phyloP scores from a whole-genome alignment of 2,113 vertebrate species.

The Miniopterus natalensis region DNA sequence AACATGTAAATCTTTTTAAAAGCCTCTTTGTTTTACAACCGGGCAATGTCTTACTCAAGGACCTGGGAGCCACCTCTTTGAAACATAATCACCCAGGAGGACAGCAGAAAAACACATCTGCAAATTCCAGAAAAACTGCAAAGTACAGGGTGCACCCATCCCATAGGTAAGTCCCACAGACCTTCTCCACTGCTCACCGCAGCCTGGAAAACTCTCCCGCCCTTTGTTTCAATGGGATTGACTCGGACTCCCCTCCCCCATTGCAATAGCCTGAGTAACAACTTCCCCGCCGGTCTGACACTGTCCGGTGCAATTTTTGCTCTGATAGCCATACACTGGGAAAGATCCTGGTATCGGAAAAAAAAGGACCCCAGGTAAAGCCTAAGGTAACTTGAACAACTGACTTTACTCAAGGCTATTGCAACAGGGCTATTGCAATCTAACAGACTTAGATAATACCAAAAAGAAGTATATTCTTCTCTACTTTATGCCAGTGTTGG shows the following conservation, averaged over 20 bases:
- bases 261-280: not conserved
- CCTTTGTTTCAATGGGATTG: not conserved
- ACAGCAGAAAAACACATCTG: not conserved
- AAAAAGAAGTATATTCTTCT: not conserved
- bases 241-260: not conserved
- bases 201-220: not conserved
- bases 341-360: not conserved
- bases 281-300: not conserved
- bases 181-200: not conserved
- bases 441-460: not conserved
- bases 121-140: not conserved
- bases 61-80: not conserved
- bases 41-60: not conserved
- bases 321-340: not conserved
- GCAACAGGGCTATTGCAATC: not conserved
- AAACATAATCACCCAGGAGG: not conserved
- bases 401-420: not conserved
- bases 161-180: not conserved
- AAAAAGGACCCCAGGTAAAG: not conserved
- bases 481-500: not conserved
- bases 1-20: conserved; percentile 33
- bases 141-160: not conserved
- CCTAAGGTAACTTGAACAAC: not conserved
- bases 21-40: not conserved
- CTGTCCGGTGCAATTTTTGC: not conserved